Evolutionary conservation across 1,140 invertebrate species (phyloP), one percentile per base, ranked within the genome.

Genomic region (Drosophila ercepeae): DNA sequence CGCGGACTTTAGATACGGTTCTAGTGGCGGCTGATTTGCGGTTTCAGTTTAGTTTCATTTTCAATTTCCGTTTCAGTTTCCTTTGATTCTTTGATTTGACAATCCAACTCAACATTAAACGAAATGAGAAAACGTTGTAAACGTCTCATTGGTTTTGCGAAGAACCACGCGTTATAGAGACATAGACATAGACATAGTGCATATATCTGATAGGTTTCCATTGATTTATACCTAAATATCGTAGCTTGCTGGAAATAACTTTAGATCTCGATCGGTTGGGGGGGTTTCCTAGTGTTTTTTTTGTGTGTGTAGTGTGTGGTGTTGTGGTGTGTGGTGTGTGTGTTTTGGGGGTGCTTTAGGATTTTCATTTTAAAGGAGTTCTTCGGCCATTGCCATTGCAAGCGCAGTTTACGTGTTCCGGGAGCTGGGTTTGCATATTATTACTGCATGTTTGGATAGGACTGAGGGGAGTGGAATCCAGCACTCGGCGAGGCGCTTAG

Each of bases 401-500:
- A 70, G 42, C 64, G 29, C 70, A 49, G 63, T 64, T 78, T 44
- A 49, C 59, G 50, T 76, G 48, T 81, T 46, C 63, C 58, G 39
- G 54, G 77, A 51, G 64, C 68, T 78, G 44, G 45, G 54, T 70
- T 70, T 67, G 60, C 53, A 71, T 64, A 48, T 19, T 61, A 29
- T 64, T 64, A 64, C 60, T 48, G 54, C 60, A 65, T 60, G 41
- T 46, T 54, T 52, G 42, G 55, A 45, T 49, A 49, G 48, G 58
- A 54, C 23, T 69, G 41, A 53, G 21, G 45, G 57, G 32, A 64
- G 39, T 61, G 34, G 16, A 25, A n/a, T 19, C 25, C 54, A 64
- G 18, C 60, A 29, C 27, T 57, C 57, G 36, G 21, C 5, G 21
- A 41, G 29, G 57, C 73, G 88, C 71, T 94, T 96, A 97, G 92